phyloP scores from a whole-genome alignment of 2,888 invertebrate species.

The Amblyjoppa proteus region DNA sequence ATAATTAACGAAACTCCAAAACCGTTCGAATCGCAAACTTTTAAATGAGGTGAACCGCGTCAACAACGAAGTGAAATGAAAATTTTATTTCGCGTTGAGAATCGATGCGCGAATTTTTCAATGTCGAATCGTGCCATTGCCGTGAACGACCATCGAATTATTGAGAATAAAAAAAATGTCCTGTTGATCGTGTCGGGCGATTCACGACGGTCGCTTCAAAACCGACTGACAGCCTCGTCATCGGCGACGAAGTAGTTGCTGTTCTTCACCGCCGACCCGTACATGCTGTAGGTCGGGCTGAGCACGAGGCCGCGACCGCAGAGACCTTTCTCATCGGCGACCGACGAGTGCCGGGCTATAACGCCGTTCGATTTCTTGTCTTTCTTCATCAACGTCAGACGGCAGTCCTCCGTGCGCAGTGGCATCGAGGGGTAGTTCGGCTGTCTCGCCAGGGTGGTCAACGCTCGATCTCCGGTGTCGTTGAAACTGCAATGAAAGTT shows the following conservation, averaged over 20 bases:
- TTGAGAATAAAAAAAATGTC: neutral
- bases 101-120: neutral
- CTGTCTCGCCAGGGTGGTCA: slow-evolving; percentile 83
- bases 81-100: slow-evolving; percentile 11
- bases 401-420: slow-evolving; percentile 81
- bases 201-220: slow-evolving; percentile 71
- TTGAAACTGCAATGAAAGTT: slow-evolving; percentile 79
- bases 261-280: slow-evolving; percentile 80
- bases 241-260: slow-evolving; percentile 81
- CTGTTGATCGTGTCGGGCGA: neutral
- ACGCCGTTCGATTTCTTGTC: slow-evolving; percentile 76
- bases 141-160: neutral
- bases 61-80: neutral
- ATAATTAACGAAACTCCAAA: slow-evolving; percentile 10
- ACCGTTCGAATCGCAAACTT: neutral
- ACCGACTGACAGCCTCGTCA: slow-evolving; percentile 83
- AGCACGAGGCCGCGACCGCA: slow-evolving; percentile 76
- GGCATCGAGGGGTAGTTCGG: slow-evolving; percentile 84
- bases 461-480: slow-evolving; percentile 82
- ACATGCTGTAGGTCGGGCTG: slow-evolving; percentile 83
- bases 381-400: slow-evolving; percentile 80
- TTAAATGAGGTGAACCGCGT: neutral
- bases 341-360: slow-evolving; percentile 80
- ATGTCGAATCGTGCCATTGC: slow-evolving; percentile 20
- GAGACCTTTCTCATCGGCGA: slow-evolving; percentile 80